These are phyloP conservation scores for Phenganax marumi DNA, from an alignment of 92 coral and sea anemone species.

Conservation along the genomic window DNA sequence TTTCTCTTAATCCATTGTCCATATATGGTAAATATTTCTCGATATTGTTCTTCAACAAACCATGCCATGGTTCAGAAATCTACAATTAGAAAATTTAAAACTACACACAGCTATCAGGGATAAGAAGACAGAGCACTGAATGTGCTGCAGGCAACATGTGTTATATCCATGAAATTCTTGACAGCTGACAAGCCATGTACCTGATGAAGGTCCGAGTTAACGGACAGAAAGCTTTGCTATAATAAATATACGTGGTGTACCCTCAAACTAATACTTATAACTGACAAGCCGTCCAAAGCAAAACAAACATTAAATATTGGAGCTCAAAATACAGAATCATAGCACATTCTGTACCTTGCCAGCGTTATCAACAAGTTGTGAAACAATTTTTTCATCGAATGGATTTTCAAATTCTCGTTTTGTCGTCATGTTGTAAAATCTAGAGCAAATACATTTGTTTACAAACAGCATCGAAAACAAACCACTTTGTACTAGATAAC, in stretches of 20 bases:
- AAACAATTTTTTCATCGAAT: constrained; percentile 69
- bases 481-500: too few relatives aligned
- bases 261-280: too few relatives aligned
- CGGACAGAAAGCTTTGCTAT: too few relatives aligned
- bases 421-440: constrained; percentile 49
- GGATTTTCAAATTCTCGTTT: constrained; percentile 78
- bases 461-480: too few relatives aligned
- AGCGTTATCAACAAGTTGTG: constrained; percentile 54
- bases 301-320: not conserved
- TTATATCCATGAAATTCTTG: too few relatives aligned
- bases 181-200: too few relatives aligned
- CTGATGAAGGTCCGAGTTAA: too few relatives aligned
- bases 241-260: too few relatives aligned
- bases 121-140: too few relatives aligned
- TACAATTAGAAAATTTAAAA: constrained; percentile 8
- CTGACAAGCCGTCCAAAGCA: not conserved
- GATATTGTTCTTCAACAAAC: constrained; percentile 65
- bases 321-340: not conserved
- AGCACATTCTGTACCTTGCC: constrained; percentile 65
- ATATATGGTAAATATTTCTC: constrained; percentile 57
- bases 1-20: constrained; percentile 71
- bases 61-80: constrained; percentile 69
- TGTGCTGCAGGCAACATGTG: too few relatives aligned
- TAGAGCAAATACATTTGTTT: too few relatives aligned
- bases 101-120: too few relatives aligned